A percentile compares a stretch with the other conserved stretches of the same genome.
These are phyloP conservation scores for Xanthorhoe designata DNA, from an alignment of 2,888 invertebrate genomes.

Conservation along the genomic window DNA sequence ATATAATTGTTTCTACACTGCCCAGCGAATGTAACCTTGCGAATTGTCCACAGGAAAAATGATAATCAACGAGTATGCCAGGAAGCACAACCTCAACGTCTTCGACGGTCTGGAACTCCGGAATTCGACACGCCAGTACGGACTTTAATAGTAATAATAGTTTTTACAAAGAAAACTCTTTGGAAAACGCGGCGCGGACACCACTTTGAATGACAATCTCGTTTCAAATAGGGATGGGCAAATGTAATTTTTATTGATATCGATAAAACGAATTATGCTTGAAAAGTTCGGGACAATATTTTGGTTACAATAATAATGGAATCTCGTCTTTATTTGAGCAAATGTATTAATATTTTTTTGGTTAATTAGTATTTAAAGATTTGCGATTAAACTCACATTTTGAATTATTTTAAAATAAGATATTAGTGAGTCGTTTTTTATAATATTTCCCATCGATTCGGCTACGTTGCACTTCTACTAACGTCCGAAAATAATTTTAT, in stretches of 20 bases:
- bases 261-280: not conserved
- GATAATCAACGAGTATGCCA: constrained; percentile 91
- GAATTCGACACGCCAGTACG: constrained; percentile 92
- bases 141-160: constrained; percentile 89
- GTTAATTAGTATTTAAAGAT: too few relatives aligned
- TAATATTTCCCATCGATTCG: too few relatives aligned
- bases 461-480: too few relatives aligned
- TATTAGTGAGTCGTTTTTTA: too few relatives aligned
- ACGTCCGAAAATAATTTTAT: too few relatives aligned
- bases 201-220: constrained; percentile 22
- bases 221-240: constrained; percentile 10
- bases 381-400: too few relatives aligned
- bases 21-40: constrained; percentile 54
- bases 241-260: constrained; percentile 4
- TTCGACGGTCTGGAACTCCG: constrained; percentile 91
- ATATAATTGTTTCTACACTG: constrained; percentile 31
- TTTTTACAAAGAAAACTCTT: constrained; percentile 64
- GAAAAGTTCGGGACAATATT: too few relatives aligned
- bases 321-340: too few relatives aligned
- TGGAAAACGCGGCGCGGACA: constrained; percentile 13
- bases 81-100: constrained; percentile 90
- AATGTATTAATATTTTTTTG: too few relatives aligned
- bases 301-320: too few relatives aligned
- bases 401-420: too few relatives aligned
- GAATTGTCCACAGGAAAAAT: constrained; percentile 87